Base-by-base conservation (phyloP, 2,888 invertebrate genomes). In the Automeris io region DNA sequence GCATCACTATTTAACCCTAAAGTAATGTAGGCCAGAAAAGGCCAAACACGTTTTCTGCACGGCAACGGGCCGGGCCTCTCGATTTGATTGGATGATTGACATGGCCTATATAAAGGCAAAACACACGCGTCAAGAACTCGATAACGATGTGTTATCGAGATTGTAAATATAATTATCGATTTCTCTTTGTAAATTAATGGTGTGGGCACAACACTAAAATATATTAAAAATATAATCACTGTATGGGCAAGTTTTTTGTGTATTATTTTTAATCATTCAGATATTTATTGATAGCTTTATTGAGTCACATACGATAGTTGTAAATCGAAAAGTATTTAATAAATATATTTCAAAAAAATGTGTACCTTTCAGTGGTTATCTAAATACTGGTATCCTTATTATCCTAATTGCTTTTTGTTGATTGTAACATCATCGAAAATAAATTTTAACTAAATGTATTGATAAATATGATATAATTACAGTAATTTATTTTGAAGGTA, bases 11-110 rank as follows among this genome's bases (percentile, higher is more conserved):
- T 8, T 8, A 8, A 16, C 29, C 13, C 3, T 29, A 29, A 29
- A 29, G 26, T 13, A 3, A 2, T 2, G 4, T 8, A 13, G 7
- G 7, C 16, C 26, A 26, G 25, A 16, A 26, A 26, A 12, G 13
- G 26, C 42, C 33, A 43, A 59, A 58, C 49, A 31, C 3, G 54
- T 34, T 34, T 57, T 49, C 34, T 37, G 47, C 42, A 35, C 48
- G 38, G 49, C 45, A 29, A 16, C 16, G 29, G 16, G 16, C 24
- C 3, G 4, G 11, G 25, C 25, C 13, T 26, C 34, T 26, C 34
- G 23, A 1, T 59, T 65, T 72, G 81, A 80, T 78, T 71, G 78
- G 73, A 70, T 82, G 82, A 83, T 82, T 80, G 83, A 81, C 75
- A 73, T 65, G 56, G 46, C 59, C 63, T 11, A 44, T 61, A 60